These are phyloP conservation scores for Sebastes hubbsi DNA, from an alignment of 2,797 vertebrate genomes.

Conservation along the genomic window DNA sequence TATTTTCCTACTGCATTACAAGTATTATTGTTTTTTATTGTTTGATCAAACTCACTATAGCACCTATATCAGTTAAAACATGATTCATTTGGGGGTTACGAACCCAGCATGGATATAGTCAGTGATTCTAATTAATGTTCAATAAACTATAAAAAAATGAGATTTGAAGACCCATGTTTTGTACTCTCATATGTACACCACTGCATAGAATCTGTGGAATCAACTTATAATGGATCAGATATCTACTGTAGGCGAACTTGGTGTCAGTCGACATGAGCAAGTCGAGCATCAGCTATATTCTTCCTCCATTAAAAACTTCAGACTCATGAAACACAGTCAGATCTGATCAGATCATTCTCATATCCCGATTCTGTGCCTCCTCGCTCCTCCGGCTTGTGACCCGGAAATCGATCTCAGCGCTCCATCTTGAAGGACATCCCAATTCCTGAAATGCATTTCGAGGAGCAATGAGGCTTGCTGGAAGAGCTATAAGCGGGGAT, in stretches of 20 bases:
- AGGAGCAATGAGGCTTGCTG: too few relatives aligned
- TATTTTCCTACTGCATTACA: neutral
- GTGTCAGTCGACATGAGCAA: neutral
- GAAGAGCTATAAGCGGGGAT: too few relatives aligned
- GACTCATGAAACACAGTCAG: neutral
- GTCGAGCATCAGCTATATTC: neutral
- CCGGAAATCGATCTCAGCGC: too few relatives aligned
- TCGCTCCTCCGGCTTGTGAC: too few relatives aligned
- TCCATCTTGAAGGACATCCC: too few relatives aligned
- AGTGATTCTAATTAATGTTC: neutral
- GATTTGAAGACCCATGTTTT: neutral
- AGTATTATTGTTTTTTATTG: neutral
- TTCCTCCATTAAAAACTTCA: neutral
- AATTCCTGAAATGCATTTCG: too few relatives aligned
- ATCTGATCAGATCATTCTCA: neutral
- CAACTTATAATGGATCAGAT: neutral
- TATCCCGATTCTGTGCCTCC: too few relatives aligned
- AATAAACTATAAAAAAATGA: neutral
- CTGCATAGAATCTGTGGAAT: neutral
- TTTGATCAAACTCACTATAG: neutral
- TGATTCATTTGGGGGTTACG: neutral
- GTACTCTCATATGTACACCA: neutral
- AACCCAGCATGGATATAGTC: neutral
- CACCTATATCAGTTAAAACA: neutral
- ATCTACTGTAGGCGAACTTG: neutral